These are phyloP conservation scores for Agonopterix arenella DNA, from an alignment of 2,888 invertebrate genomes.

Conservation along the genomic window DNA sequence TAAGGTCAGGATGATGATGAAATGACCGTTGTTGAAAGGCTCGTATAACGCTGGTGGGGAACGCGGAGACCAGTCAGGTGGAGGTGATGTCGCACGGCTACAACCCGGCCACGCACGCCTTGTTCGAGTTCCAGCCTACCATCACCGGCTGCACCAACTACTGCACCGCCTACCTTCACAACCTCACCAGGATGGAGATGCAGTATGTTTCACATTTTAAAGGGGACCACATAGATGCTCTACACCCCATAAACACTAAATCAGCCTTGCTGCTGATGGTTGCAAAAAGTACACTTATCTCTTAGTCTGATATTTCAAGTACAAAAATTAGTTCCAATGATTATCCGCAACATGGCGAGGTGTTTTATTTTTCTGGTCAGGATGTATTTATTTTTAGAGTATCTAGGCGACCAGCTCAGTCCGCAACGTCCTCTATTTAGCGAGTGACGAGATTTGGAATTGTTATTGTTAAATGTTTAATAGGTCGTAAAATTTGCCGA, in stretches of 20 bases:
- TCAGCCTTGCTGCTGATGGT: no score
- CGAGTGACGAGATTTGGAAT: no score
- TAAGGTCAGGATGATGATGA: no score
- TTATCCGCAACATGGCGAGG: background rate
- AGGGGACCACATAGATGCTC: no score
- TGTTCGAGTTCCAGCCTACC: constrained; percentile 63
- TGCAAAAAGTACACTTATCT: no score
- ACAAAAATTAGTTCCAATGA: background rate
- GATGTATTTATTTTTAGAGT: background rate
- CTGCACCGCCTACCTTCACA: constrained; percentile 57
- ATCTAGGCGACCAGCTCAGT: no score
- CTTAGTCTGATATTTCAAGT: no score
- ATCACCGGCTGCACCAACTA: constrained; percentile 64
- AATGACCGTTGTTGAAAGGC: constrained; percentile 24
- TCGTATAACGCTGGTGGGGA: constrained; percentile 48
- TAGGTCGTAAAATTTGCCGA: no score
- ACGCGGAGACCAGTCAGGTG: constrained; percentile 54
- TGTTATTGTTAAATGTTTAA: no score
- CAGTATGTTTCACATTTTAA: constrained; percentile 36
- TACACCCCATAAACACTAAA: no score
- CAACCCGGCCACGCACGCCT: constrained; percentile 49
- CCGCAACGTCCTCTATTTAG: no score
- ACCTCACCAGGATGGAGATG: constrained; percentile 63
- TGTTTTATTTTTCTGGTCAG: background rate
- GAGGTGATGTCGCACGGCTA: constrained; percentile 65